Evolutionary conservation across 2,113 vertebrate species (phyloP), one percentile per base, ranked within the genome.

Genomic region (Tursiops truncatus): DNA sequence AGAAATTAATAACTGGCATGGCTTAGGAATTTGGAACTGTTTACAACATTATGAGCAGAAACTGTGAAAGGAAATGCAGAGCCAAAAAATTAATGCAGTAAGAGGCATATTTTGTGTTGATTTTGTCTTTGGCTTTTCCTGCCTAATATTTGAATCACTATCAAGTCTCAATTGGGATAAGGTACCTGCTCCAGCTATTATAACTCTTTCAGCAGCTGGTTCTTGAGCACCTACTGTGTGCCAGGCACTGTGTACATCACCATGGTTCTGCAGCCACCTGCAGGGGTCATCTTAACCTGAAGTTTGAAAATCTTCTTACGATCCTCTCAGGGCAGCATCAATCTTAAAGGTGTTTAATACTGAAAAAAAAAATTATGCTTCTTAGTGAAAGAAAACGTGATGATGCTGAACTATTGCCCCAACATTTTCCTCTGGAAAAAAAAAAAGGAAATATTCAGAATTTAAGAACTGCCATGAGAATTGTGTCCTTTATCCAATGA

Each of bases 401-500:
- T 38, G 25, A 23, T 77, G 23, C 2, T 36, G 91, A 97, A 91
- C 11, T 41, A 85, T 26, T 91, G 68, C 2, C 23, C 1, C 36
- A 92, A 85, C 2, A 85, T 80, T 56, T 74, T 47, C 18, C 41
- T 82, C 9, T 8, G 12, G 44, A 73, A 81, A 91, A 38, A 20
- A 58, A 71, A 33, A 25, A 10, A 67, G 10, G 38, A 93, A 95
- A 65, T 17, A 38, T 9, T 96, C 2, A 80, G 38, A 63, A 85
- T 77, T 96, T 77, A 62, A 63, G 38, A 65, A 91, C 5, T 62
- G 23, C 41, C 41, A n/a, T 36, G 41, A 94, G 31, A 20, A 91
- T 71, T 89, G 20, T 93, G 53, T 93, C 58, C 68, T 96, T 97
- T 90, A 89, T 80, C 63, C 50, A 81, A 31, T n/a, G 65, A 60